Evolutionary conservation across 2,113 vertebrate genomes (phyloP), one percentile per base, ranked within the genome.

Genomic region (Pteronura brasiliensis): DNA sequence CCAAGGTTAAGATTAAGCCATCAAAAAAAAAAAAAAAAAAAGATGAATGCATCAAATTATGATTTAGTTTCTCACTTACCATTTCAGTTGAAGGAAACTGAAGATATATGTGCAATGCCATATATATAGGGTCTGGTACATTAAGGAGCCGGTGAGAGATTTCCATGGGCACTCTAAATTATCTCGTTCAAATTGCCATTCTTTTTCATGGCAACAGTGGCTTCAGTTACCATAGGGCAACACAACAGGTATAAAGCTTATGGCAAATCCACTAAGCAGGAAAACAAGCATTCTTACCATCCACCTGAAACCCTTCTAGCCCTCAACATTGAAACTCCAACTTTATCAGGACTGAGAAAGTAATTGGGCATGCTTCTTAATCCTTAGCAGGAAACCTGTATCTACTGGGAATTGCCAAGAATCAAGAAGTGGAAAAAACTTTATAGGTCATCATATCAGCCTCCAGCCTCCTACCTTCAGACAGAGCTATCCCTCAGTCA

Each of bases 1-100:
- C 61, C 42, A 85, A 93, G 14, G 59, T 82, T 84, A 93, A 61
- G 69, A 72, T 86, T 69, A 79, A 90, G 14, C 63, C 77, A 71
- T 84, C 77, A 94, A 90, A 76, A 90, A 84, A n/a, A n/a, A n/a
- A 90, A 61, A 94, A 89, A 74, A 90, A 84, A 90, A 61, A 59
- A 52, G 55, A 47, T 74, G 25, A 79, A 79, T 1, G 65, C 77
- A 69, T 89, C 82, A 96, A 44, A 85, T 95, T 81, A 95, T 4
- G 23, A 44, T 71, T 88, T 76, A 14, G 21, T 88, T 90, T 93
- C 80, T 76, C 57, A 27, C 42, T 67, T 84, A 55, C 59, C 90
- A 8, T 79, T 97, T 94, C 52, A 44, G 3, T 86, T 52, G 39
- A 88, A 93, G 65, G 77, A 67, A 91, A 83, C 39, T 72, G 34